These are phyloP conservation scores for Amphimedon queenslandica DNA, from an alignment of 37 sponge, comb jelly and placozoan genomes.

Conservation along the genomic window DNA sequence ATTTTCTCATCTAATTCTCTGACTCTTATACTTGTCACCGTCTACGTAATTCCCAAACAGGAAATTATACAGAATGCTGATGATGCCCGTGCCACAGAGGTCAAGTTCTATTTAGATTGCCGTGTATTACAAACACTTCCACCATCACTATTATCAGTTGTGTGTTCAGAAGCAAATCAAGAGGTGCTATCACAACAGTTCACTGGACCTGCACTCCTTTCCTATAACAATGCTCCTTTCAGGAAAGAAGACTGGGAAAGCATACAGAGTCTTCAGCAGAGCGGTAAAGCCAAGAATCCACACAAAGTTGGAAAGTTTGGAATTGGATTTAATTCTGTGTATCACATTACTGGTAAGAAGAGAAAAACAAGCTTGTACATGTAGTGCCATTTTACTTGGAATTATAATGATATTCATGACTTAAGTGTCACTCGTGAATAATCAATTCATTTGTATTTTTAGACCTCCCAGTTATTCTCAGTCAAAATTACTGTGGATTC, in stretches of 20 bases:
- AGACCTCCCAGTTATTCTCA: constrained; percentile 27
- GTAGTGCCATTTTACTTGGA: neutral
- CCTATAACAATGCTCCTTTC: constrained; percentile 55
- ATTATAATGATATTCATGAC: too few relatives aligned
- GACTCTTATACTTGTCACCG: too few relatives aligned
- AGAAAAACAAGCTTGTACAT: neutral
- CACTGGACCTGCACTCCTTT: constrained; percentile 43
- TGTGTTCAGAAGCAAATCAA: too few relatives aligned
- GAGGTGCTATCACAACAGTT: too few relatives aligned
- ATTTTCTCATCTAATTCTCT: too few relatives aligned
- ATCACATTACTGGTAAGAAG: too few relatives aligned
- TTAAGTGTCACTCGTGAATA: neutral
- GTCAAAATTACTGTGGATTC: too few relatives aligned
- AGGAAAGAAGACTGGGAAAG: constrained; percentile 39
- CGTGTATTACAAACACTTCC: constrained; percentile 4
- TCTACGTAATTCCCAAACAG: too few relatives aligned
- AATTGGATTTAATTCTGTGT: constrained; percentile 57
- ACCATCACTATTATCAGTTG: too few relatives aligned
- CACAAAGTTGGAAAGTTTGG: constrained; percentile 61
- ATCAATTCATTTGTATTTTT: too few relatives aligned
- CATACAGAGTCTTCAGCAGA: too few relatives aligned
- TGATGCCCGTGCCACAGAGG: constrained; percentile 66
- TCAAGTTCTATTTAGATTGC: constrained; percentile 47
- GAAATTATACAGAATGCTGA: constrained; percentile 77
- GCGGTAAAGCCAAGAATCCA: constrained; percentile 39